Evolutionary conservation across 1,140 invertebrate genomes (phyloP).

Genomic region (Dysdera silvatica): DNA sequence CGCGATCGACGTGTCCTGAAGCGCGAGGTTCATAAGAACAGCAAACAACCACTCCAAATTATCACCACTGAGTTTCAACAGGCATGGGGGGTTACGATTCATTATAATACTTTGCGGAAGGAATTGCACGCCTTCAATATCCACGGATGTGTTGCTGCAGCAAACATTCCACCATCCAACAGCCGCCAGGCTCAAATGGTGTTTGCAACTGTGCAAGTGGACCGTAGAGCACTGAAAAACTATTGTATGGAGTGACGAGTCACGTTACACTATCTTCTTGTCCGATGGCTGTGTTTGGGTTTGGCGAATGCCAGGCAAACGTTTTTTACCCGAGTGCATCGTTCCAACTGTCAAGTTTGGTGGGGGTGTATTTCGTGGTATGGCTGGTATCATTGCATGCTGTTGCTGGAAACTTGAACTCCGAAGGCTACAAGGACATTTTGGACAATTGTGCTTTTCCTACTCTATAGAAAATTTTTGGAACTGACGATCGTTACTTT

Average conservation of each 20-base stretch:
- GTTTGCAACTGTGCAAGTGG: too few species aligned
- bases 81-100: too few species aligned
- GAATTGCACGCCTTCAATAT: too few species aligned
- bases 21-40: too few species aligned
- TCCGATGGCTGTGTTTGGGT: background rate
- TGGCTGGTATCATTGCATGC: background rate
- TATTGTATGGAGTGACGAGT: background rate
- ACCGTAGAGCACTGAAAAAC: background rate
- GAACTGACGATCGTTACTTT: background rate
- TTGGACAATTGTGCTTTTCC: background rate
- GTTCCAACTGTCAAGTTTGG: background rate
- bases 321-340: conserved; percentile 6
- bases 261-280: background rate
- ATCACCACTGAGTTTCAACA: too few species aligned
- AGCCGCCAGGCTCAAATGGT: too few species aligned
- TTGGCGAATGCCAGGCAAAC: background rate
- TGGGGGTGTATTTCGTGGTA: background rate
- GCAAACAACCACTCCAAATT: too few species aligned
- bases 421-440: background rate
- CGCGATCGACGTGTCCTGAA: too few species aligned
- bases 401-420: background rate
- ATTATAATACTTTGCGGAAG: too few species aligned
- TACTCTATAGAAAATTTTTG: background rate
- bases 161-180: too few species aligned
- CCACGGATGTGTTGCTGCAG: too few species aligned